A percentile compares a stretch with the other conserved stretches of the same genome.
Evolutionary conservation across 2,888 invertebrate species (phyloP).

Genomic region (Pyrocoelia pectoralis): DNA sequence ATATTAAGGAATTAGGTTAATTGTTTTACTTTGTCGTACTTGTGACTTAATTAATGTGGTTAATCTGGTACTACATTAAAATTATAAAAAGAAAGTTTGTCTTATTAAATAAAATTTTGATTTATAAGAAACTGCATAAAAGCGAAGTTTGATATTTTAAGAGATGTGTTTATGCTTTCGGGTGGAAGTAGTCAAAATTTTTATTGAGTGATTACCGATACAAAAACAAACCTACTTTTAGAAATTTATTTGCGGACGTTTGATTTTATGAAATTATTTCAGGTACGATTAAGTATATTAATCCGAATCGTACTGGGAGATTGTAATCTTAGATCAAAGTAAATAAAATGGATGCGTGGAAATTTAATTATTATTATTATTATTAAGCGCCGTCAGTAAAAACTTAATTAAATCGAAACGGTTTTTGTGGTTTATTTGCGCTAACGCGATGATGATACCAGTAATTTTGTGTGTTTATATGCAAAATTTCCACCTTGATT

Average conservation of each 20-base stretch:
- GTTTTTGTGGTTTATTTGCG: conserved; percentile 11
- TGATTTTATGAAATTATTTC: not conserved
- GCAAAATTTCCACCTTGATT: conserved; percentile 24
- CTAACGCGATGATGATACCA: conserved; percentile 6
- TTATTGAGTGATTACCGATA: conserved; percentile 15
- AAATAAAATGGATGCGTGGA: not conserved
- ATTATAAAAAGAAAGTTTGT: not conserved
- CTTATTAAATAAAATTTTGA: conserved; percentile 5
- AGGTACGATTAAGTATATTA: conserved; percentile 1
- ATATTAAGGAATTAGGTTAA: conserved; percentile 27
- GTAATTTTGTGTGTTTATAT: conserved; percentile 17
- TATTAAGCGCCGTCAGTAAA: not conserved
- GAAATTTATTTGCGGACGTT: conserved; percentile 3
- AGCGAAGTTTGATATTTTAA: conserved; percentile 3
- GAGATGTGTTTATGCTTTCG: conserved; percentile 15
- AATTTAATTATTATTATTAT: not conserved
- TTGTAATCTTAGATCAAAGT: conserved; percentile 1
- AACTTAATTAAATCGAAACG: not conserved
- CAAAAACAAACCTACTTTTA: conserved; percentile 12
- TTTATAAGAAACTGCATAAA: conserved; percentile 4
- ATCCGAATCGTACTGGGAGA: not conserved
- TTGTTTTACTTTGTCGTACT: conserved; percentile 11
- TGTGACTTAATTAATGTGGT: not conserved
- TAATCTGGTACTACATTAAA: not conserved
- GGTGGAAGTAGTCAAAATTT: conserved; percentile 15